Conservation (phyloP, 2,888 invertebrate genomes). For the Apamea sordens region DNA sequence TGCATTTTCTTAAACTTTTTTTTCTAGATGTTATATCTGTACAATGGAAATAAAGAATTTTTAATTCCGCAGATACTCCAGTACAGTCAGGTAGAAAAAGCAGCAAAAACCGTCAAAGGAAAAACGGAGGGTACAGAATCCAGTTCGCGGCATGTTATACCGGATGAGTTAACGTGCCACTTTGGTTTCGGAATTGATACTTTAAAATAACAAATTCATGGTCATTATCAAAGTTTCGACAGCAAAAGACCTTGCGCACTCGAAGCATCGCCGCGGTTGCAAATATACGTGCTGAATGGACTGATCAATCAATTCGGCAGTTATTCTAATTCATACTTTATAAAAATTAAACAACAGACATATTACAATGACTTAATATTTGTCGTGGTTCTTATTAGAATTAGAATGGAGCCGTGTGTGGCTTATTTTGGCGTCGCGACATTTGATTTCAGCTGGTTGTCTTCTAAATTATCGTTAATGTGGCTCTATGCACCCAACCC, state of each 20-base stretch:
- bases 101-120: slow-evolving; percentile 76
- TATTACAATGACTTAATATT: background rate
- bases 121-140: slow-evolving; percentile 74
- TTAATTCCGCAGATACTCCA: slow-evolving; percentile 76
- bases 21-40: background rate
- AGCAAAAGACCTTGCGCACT: background rate
- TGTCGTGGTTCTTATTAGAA: background rate
- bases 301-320: background rate
- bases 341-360: background rate
- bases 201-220: slow-evolving; percentile 46
- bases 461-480: background rate
- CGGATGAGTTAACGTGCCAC: slow-evolving; percentile 88
- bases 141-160: slow-evolving; percentile 75
- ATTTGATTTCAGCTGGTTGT: background rate
- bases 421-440: background rate
- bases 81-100: slow-evolving; percentile 72
- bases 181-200: slow-evolving; percentile 86
- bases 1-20: background rate
- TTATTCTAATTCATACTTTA: background rate
- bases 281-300: background rate
- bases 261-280: background rate
- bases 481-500: slow-evolving; percentile 29
- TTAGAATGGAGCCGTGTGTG: background rate
- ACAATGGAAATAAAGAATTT: background rate
- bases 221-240: background rate